Percentiles rank a stretch among this genome's conserved stretches.
Conservation (phyloP, 2,888 invertebrate species). For the Hypercompe scribonia region DNA sequence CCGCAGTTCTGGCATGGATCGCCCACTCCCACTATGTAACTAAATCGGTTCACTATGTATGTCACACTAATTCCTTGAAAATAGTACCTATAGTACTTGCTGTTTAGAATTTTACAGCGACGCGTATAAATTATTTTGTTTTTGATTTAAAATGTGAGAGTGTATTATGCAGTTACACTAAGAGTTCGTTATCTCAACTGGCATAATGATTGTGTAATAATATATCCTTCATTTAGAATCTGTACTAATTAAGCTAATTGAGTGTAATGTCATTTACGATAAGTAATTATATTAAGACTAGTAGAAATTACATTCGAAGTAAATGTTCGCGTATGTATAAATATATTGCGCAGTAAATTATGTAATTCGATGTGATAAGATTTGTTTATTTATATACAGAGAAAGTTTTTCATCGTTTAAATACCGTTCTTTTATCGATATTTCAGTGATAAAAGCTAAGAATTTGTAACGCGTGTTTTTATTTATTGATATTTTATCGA, state of each 20-base stretch:
- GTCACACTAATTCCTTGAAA: background rate
- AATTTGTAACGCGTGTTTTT: background rate
- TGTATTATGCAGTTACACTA: constrained; percentile 36
- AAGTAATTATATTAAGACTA: background rate
- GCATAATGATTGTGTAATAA: constrained; percentile 31
- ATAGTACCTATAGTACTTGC: background rate
- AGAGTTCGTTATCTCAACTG: constrained; percentile 35
- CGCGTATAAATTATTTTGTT: background rate
- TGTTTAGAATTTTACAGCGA: background rate
- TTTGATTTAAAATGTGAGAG: constrained; percentile 22
- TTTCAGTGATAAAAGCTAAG: background rate
- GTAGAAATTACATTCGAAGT: constrained; percentile 1
- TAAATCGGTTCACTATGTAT: background rate
- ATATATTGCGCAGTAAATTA: background rate
- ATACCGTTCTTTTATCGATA: background rate
- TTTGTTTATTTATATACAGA: constrained; percentile 10
- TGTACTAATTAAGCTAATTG: background rate
- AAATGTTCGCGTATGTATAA: background rate
- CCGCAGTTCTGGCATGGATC: background rate
- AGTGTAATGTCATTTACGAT: background rate
- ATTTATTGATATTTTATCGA: background rate
- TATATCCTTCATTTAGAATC: background rate
- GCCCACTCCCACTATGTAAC: background rate
- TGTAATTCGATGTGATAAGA: constrained; percentile 5
- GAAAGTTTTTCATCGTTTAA: constrained; percentile 1